Conservation (phyloP, 2,888 invertebrate species). For the Tenthredo distinguenda region DNA sequence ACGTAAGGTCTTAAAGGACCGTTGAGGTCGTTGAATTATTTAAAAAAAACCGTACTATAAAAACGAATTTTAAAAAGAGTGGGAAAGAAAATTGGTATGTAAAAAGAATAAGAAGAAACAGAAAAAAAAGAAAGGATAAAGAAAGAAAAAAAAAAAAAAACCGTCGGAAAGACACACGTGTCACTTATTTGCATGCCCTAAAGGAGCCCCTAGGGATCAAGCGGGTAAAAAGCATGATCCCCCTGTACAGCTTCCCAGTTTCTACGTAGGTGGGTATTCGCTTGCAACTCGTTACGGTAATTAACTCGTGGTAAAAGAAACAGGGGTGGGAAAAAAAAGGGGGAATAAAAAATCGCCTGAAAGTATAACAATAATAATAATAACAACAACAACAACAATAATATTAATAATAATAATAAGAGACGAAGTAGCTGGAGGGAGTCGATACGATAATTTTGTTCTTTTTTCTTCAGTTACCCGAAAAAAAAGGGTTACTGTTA, state of each 20-base stretch:
- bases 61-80: background rate
- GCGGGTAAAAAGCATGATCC: slow-evolving; percentile 9
- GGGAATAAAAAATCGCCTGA: background rate
- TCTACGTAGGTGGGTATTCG: slow-evolving; percentile 5
- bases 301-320: slow-evolving; percentile 28
- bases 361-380: background rate
- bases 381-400: background rate
- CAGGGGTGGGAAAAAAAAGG: background rate
- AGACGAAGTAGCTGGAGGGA: background rate
- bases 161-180: background rate
- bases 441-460: background rate
- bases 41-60: background rate
- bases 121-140: background rate
- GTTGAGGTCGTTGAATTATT: background rate
- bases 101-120: background rate
- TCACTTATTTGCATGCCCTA: slow-evolving; percentile 34
- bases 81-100: slow-evolving; percentile 3
- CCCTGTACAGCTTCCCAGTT: background rate
- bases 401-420: background rate
- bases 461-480: background rate
- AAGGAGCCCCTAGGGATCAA: slow-evolving; percentile 8
- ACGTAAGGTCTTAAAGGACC: background rate
- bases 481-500: background rate
- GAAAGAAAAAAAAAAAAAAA: background rate
- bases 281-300: slow-evolving; percentile 36